Conservation (phyloP, 1,140 invertebrate species). For the Temnothorax curvispinosus region DNA sequence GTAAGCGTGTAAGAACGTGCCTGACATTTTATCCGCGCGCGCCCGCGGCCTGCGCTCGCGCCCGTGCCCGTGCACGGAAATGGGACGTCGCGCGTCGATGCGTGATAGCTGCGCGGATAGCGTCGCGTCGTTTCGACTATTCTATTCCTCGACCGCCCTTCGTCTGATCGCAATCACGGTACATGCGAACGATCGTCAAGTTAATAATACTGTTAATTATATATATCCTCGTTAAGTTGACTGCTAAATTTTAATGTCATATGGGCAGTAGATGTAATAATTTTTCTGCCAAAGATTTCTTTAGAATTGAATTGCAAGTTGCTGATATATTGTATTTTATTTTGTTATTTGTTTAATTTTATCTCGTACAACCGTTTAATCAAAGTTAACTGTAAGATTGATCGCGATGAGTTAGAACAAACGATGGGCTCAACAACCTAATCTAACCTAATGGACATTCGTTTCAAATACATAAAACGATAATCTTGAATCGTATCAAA, state of each 20-base stretch:
- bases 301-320: neutral
- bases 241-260: no score
- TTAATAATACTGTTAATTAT: neutral
- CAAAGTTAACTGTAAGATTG: neutral
- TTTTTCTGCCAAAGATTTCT: neutral
- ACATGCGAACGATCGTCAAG: neutral
- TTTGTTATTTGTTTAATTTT: neutral
- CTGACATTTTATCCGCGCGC: slow-evolving; percentile 28
- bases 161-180: neutral
- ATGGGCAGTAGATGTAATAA: neutral
- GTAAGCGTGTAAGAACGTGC: slow-evolving; percentile 49
- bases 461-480: neutral
- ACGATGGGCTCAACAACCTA: neutral
- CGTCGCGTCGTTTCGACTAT: slow-evolving; percentile 11
- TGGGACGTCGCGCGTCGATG: neutral
- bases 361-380: neutral
- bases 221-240: no score
- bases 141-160: neutral
- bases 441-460: no score
- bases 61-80: slow-evolving; percentile 24
- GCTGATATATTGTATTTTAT: neutral
- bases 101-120: slow-evolving; percentile 58
- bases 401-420: neutral
- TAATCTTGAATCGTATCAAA: neutral
- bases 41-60: no score